Conservation (phyloP, 1,140 invertebrate species). For the Anoplophora glabripennis region DNA sequence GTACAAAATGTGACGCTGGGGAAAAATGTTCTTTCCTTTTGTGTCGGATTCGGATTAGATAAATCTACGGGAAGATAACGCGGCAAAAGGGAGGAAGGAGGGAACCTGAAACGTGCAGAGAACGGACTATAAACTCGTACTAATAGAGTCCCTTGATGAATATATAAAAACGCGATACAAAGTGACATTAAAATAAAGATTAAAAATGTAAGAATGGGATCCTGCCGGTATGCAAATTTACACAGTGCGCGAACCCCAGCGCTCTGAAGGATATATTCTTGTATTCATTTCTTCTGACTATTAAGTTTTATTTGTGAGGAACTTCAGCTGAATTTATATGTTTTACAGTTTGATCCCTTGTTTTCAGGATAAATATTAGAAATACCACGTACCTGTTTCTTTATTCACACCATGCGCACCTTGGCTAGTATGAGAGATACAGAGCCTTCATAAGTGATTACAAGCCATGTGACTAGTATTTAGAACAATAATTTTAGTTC, state of each 20-base stretch:
- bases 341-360: too few species aligned
- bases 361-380: too few species aligned
- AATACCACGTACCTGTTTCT: too few species aligned
- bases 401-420: too few species aligned
- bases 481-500: too few species aligned
- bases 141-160: constrained; percentile 47
- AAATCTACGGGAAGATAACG: background rate
- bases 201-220: constrained; percentile 30
- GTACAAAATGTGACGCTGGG: constrained; percentile 34
- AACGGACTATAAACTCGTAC: constrained; percentile 18
- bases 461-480: too few species aligned
- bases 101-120: constrained; percentile 10
- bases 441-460: too few species aligned
- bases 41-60: constrained; percentile 7
- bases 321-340: too few species aligned
- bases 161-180: constrained; percentile 46
- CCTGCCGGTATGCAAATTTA: constrained; percentile 17
- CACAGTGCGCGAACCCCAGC: background rate
- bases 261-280: background rate
- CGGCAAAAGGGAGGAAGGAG: constrained; percentile 1
- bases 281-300: too few species aligned
- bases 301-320: too few species aligned
- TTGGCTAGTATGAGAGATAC: too few species aligned
- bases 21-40: constrained; percentile 30
- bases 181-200: constrained; percentile 37